phyloP scores from a whole-genome alignment of 2,888 invertebrate genomes.

The Caenorhabditis imperialis region DNA sequence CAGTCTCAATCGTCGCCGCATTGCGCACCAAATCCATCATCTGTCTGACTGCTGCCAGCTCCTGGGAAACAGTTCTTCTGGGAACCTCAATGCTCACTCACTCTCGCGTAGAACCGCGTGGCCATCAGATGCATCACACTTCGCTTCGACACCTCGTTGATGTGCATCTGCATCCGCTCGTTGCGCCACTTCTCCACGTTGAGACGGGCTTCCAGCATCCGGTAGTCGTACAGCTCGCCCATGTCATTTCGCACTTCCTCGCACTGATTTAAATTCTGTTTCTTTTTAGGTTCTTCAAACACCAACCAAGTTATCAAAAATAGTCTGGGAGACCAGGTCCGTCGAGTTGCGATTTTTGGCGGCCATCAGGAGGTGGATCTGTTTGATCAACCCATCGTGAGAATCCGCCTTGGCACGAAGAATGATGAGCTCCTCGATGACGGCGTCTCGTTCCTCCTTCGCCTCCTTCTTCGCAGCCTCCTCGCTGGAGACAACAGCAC shows the following conservation, averaged over 20 bases:
- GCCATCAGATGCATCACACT: conserved; percentile 38
- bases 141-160: conserved; percentile 36
- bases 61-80: conserved; percentile 9
- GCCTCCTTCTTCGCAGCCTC: conserved; percentile 15
- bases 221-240: conserved; percentile 6
- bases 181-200: conserved; percentile 29
- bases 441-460: conserved; percentile 12
- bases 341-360: conserved; percentile 17
- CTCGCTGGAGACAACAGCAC: conserved; percentile 9
- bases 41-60: conserved; percentile 46
- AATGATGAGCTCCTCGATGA: not conserved
- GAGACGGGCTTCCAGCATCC: conserved; percentile 10
- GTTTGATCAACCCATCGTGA: conserved; percentile 27
- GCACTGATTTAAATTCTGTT: not conserved
- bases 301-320: conserved; percentile 19
- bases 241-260: conserved; percentile 26
- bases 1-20: conserved; percentile 16
- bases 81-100: not conserved
- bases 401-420: conserved; percentile 11
- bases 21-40: conserved; percentile 46
- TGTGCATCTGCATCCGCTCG: conserved; percentile 21
- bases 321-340: conserved; percentile 5
- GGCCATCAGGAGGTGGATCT: conserved; percentile 22
- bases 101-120: conserved; percentile 38
- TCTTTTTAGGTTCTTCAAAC: too few relatives aligned